A percentile compares a stretch with the other conserved stretches of the same genome.
These are phyloP conservation scores for Platichthys flesus DNA, from an alignment of 2,113 vertebrate species.

Conservation along the genomic window DNA sequence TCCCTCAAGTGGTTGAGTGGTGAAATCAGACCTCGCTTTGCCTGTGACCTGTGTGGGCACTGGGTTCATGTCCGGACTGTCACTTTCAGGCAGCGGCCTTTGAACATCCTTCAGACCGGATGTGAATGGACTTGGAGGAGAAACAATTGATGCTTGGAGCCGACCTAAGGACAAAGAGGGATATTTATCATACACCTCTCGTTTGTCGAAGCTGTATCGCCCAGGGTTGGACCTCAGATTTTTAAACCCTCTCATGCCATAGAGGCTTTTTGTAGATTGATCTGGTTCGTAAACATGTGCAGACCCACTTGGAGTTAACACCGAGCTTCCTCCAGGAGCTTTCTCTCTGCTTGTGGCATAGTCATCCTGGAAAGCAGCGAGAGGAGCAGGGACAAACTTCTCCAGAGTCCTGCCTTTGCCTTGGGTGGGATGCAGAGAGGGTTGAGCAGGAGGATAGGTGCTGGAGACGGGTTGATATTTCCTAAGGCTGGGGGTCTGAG, in stretches of 20 bases:
- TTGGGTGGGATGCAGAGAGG: not conserved
- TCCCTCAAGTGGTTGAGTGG: conserved; percentile 42
- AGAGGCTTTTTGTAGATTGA: conserved; percentile 9
- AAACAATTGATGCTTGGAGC: not conserved
- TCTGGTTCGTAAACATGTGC: not conserved
- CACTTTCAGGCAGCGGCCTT: not conserved
- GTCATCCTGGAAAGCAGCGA: not conserved
- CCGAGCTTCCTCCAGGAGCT: not conserved
- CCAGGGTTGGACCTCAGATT: not conserved
- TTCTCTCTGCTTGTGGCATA: not conserved
- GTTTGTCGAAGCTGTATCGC: conserved; percentile 4
- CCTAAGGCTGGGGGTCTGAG: not conserved
- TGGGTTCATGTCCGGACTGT: not conserved
- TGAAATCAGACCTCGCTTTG: conserved; percentile 26
- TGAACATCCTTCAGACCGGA: not conserved
- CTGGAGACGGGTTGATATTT: not conserved
- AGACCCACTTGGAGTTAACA: not conserved
- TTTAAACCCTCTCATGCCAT: conserved; percentile 26
- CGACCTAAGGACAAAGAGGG: not conserved
- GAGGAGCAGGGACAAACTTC: not conserved
- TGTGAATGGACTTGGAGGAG: not conserved
- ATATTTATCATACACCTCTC: not conserved
- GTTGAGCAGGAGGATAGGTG: not conserved
- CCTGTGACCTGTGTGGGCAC: not conserved
- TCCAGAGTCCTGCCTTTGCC: not conserved